Percentiles rank a stretch among this genome's conserved stretches.
These are phyloP conservation scores for Dreissena rostriformis DNA, from an alignment of 1,140 invertebrate genomes.

Conservation along the genomic window DNA sequence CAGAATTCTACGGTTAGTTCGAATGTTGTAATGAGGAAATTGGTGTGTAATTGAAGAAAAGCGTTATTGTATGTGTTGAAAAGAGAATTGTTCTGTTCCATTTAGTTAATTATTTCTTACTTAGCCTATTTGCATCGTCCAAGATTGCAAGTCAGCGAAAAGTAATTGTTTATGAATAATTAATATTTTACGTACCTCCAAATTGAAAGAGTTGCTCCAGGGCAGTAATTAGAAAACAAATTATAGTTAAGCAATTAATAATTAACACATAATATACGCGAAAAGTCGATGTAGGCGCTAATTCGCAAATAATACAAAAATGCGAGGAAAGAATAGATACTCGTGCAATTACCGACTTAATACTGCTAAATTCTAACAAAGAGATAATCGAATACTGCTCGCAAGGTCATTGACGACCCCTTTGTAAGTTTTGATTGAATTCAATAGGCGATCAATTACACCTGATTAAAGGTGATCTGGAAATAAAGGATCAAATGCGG, in stretches of 20 bases:
- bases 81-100: no score
- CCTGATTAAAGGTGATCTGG: constrained; percentile 46
- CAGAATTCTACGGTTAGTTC: no score
- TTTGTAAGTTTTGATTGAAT: constrained; percentile 36
- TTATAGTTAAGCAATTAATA: constrained; percentile 42
- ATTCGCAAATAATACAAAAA: constrained; percentile 13
- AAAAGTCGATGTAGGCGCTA: constrained; percentile 28
- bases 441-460: constrained; percentile 54
- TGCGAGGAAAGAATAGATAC: constrained; percentile 2
- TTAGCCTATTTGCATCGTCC: no score
- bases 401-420: neutral
- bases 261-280: constrained; percentile 34
- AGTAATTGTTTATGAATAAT: constrained; percentile 2
- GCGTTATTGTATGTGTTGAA: no score
- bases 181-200: neutral
- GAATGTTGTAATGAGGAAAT: no score
- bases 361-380: constrained; percentile 28
- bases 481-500: constrained; percentile 44
- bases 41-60: no score
- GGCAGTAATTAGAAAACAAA: constrained; percentile 17
- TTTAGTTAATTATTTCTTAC: no score
- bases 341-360: constrained; percentile 43
- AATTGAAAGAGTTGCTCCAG: neutral
- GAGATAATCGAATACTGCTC: constrained; percentile 8
- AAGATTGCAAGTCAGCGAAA: no score